Percentiles rank a stretch among this genome's conserved stretches.
These are phyloP conservation scores for Perca schrenkii DNA, from an alignment of 2,113 vertebrate genomes.

Conservation along the genomic window DNA sequence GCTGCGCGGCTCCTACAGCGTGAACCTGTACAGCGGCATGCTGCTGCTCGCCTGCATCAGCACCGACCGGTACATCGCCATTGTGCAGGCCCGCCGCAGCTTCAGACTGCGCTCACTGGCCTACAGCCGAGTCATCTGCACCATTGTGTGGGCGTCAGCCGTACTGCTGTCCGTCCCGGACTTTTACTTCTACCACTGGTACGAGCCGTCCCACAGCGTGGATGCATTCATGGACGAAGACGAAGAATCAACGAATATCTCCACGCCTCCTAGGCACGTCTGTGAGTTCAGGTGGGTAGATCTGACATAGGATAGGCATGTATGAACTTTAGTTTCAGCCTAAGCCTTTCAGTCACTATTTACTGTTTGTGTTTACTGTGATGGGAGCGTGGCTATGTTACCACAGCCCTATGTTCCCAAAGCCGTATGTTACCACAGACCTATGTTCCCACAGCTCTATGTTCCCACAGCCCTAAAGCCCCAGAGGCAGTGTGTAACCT, in stretches of 20 bases:
- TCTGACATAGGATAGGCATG: too few species aligned
- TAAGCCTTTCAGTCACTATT: too few species aligned
- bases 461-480: too few species aligned
- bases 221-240: fast-evolving
- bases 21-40: constrained; percentile 94
- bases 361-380: too few species aligned
- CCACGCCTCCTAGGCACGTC: constrained; percentile 13
- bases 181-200: constrained; percentile 81
- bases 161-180: constrained; percentile 85
- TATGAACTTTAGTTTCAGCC: too few species aligned
- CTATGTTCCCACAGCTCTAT: too few species aligned
- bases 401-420: too few species aligned
- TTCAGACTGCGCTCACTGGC: constrained; percentile 86
- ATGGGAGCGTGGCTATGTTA: too few species aligned
- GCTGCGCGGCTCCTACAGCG: constrained; percentile 86
- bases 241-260: too few species aligned
- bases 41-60: constrained; percentile 92
- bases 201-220: neutral
- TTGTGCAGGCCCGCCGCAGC: constrained; percentile 91
- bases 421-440: too few species aligned
- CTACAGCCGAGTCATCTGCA: constrained; percentile 83
- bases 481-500: too few species aligned
- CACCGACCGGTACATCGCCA: constrained; percentile 91
- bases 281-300: constrained; percentile 79
- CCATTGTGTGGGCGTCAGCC: constrained; percentile 84